Percentiles rank a stretch among this genome's conserved stretches.
phyloP scores from a whole-genome alignment of 2,888 invertebrate genomes.

The Nyleta sp. region DNA sequence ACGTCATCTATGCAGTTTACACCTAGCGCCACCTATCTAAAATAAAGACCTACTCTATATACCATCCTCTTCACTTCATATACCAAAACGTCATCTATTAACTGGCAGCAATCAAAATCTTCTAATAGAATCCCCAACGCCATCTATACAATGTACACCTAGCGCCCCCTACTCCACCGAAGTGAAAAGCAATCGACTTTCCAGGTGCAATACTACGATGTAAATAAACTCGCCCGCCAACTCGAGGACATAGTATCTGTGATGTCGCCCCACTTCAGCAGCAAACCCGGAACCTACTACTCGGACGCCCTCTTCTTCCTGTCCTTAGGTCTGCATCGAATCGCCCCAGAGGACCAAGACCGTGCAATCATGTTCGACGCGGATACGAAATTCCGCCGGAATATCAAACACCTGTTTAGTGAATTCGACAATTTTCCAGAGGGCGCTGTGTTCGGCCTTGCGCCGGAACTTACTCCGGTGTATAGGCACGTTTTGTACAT shows the following conservation, averaged over 20 bases:
- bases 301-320: slow-evolving; percentile 91
- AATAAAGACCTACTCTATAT: too few relatives aligned
- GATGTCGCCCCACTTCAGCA: slow-evolving; percentile 89
- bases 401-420: slow-evolving; percentile 86
- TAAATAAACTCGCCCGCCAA: slow-evolving; percentile 85
- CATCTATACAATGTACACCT: too few relatives aligned
- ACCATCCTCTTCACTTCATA: too few relatives aligned
- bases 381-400: slow-evolving; percentile 89
- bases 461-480: slow-evolving; percentile 90
- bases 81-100: too few relatives aligned
- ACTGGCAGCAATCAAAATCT: too few relatives aligned
- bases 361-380: slow-evolving; percentile 89
- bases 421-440: slow-evolving; percentile 87
- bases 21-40: too few relatives aligned
- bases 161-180: too few relatives aligned
- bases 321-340: slow-evolving; percentile 88
- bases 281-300: slow-evolving; percentile 89
- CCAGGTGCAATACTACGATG: slow-evolving; percentile 85
- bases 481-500: slow-evolving; percentile 89
- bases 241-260: slow-evolving; percentile 86
- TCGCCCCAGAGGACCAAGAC: slow-evolving; percentile 86
- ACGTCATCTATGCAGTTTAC: too few relatives aligned
- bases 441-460: slow-evolving; percentile 87
- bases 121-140: too few relatives aligned
- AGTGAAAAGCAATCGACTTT: slow-evolving; percentile 62